These are phyloP conservation scores for Butorides virescens DNA, from an alignment of 2,113 vertebrate genomes.

Conservation along the genomic window DNA sequence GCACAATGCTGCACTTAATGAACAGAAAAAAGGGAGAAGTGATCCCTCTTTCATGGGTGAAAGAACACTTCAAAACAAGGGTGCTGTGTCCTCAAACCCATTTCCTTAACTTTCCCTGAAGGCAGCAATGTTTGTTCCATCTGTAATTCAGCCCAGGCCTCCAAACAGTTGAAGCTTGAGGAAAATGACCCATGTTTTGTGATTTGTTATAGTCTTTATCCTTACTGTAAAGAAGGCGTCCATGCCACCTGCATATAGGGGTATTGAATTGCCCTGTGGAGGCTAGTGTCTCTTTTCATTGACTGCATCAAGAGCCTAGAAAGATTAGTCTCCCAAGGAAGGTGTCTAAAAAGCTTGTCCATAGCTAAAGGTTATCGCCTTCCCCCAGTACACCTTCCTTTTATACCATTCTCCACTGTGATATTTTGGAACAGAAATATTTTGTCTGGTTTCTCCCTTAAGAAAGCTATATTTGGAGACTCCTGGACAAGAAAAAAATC, in stretches of 20 bases:
- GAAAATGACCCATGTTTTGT: neutral
- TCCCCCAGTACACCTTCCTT: neutral
- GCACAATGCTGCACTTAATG: neutral
- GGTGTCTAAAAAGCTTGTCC: neutral
- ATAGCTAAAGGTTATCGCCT: neutral
- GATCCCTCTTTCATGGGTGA: neutral
- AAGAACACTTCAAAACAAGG: neutral
- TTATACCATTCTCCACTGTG: neutral
- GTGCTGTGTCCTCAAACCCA: neutral
- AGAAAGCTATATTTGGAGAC: slow-evolving; percentile 47
- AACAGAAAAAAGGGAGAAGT: neutral
- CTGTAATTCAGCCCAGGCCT: neutral
- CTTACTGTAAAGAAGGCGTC: neutral
- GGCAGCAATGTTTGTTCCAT: neutral
- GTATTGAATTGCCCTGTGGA: neutral
- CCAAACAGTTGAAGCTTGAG: neutral
- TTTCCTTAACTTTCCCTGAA: neutral
- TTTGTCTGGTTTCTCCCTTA: slow-evolving; percentile 24
- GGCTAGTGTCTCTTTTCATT: neutral
- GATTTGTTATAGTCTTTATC: neutral
- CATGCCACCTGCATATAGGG: neutral
- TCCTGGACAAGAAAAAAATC: neutral
- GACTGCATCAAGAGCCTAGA: neutral
- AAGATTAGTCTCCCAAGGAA: neutral
- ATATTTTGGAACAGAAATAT: slow-evolving; percentile 33